Evolutionary conservation across 1,140 invertebrate genomes (phyloP), one percentile per base, ranked within the genome.

Genomic region (Anastrepha obliqua): DNA sequence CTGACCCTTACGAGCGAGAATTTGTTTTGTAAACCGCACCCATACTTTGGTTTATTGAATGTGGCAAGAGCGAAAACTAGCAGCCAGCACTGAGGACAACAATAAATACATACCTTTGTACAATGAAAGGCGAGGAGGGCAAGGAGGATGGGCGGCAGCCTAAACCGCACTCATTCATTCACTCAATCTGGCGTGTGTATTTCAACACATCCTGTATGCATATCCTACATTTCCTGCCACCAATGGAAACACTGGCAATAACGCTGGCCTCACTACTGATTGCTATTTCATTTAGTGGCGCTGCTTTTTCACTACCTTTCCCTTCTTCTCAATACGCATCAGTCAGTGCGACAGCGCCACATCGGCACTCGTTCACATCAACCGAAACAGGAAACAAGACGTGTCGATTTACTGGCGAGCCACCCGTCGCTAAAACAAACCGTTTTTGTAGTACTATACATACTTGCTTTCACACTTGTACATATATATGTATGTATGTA

Each of bases 1-100:
- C 74, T 58, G 74, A 81, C 74, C 85, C 59, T 86, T 86, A 29
- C 42, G 58, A 86, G 15, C 6, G 85, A 86, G 58, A 62, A 86
- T 86, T 86, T 86, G 85, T 62, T 86, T 86, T 60, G 39, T 39
- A 86, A 86, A 86, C 85, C 85, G 17, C 85, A 86, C 85, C 42
- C 74, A 81, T 86, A 17, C 85, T 9, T 20, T 62, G 85, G 55
- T 86, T 42, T 62, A 86, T 86, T 86, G 59, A 86, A 86, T 62
- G 85, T 55, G 74, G 74, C 47, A 42, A 29, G 51, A 86, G 5
- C 85, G 59, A 3, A 11, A 86, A 62, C 39, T 20, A 15, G 67
- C 67, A 62, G 74, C 44, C 42, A 78, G 9, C 9, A 62, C 60
- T 13, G 13, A 1, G 15, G 60, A 17, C n/a, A n/a, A 13, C 64